Percentiles rank a stretch among this genome's conserved stretches.
phyloP scores from a whole-genome alignment of 2,797 vertebrate species.

The Takifugu rubripes region DNA sequence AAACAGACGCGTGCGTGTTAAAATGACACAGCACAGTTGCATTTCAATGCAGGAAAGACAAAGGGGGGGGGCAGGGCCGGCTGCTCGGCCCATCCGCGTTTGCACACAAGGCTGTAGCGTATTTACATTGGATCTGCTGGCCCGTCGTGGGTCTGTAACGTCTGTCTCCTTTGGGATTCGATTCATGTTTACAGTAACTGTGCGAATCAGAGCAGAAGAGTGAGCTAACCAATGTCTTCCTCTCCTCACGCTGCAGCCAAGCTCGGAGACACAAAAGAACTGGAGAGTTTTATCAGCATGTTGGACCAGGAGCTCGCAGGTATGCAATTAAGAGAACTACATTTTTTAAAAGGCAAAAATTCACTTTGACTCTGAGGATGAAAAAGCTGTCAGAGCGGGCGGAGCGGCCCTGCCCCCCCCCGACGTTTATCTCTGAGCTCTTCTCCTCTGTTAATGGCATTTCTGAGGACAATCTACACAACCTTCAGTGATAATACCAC shows the following conservation, averaged over 20 bases:
- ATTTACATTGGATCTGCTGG: constrained; percentile 13
- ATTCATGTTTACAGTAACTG: constrained; percentile 47
- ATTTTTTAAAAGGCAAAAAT: no score
- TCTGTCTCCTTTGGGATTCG: constrained; percentile 1
- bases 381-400: background rate
- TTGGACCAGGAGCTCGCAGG: constrained; percentile 78
- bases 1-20: constrained; percentile 29
- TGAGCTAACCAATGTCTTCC: constrained; percentile 35
- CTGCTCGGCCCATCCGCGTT: background rate
- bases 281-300: constrained; percentile 79
- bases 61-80: background rate
- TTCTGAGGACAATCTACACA: constrained; percentile 57
- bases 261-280: constrained; percentile 76
- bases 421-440: constrained; percentile 50
- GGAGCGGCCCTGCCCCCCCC: constrained; percentile 10
- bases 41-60: constrained; percentile 23
- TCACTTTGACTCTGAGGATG: no score
- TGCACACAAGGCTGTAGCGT: constrained; percentile 6
- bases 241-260: constrained; percentile 66
- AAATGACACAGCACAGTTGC: constrained; percentile 21
- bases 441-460: constrained; percentile 64
- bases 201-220: constrained; percentile 61
- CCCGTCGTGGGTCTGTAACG: background rate
- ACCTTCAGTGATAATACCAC: constrained; percentile 57
- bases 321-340: constrained; percentile 60